phyloP scores from a whole-genome alignment of 1,140 invertebrate genomes.

The Plectus sambesii region DNA sequence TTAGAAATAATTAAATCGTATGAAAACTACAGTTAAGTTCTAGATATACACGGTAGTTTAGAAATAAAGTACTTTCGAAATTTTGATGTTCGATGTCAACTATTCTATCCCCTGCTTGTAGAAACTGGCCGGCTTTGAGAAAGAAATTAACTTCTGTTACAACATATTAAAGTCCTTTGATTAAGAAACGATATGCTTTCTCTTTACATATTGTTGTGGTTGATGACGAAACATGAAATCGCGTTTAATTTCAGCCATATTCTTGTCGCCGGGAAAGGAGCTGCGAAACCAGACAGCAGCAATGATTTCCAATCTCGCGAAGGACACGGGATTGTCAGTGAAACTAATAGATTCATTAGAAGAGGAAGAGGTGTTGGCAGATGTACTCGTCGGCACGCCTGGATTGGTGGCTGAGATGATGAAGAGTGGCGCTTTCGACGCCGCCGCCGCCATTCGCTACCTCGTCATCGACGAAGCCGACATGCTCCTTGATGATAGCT shows the following conservation, averaged over 20 bases:
- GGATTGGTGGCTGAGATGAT: conserved; percentile 10
- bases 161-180: no score
- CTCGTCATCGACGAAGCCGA: conserved; percentile 86
- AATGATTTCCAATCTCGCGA: conserved; percentile 13
- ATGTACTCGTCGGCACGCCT: conserved; percentile 20
- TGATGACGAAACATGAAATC: no score
- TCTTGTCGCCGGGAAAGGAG: no score
- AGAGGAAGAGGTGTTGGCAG: conserved; percentile 11
- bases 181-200: no score
- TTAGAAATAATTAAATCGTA: conserved; percentile 33
- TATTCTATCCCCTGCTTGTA: no score
- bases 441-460: conserved; percentile 48
- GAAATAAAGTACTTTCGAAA: no score
- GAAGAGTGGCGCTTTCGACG: background rate
- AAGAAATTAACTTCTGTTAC: no score
- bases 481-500: conserved; percentile 75
- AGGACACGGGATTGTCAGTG: conserved; percentile 2
- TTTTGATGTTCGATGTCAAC: no score
- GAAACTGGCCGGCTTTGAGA: no score
- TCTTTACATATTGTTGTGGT: no score
- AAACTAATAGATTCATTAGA: background rate
- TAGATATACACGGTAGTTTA: no score
- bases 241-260: conserved; percentile 61
- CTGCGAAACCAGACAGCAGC: conserved; percentile 13
- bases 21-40: no score